Conservation (phyloP, 1,140 invertebrate genomes). For the Cardiocondyla obscurior region DNA sequence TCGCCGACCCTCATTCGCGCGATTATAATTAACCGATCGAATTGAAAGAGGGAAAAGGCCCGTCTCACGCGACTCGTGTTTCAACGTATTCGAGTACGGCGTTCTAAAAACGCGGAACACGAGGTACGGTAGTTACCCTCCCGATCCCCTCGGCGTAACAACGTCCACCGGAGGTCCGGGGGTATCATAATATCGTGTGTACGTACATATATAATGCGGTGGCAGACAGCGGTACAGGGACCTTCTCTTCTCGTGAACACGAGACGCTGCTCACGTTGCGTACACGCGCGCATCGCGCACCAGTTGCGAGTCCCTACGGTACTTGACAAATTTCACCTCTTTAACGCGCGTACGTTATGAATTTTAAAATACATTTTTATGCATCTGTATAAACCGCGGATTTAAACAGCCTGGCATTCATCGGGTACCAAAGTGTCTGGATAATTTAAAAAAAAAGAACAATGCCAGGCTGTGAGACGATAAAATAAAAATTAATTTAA, state of each 20-base stretch:
- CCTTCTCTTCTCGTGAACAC: constrained; percentile 68
- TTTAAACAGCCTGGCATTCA: neutral
- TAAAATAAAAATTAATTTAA: neutral
- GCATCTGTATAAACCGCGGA: neutral
- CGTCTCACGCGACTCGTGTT: constrained; percentile 66
- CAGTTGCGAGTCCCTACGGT: neutral
- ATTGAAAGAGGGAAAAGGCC: constrained; percentile 63
- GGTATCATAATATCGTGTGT: constrained; percentile 70
- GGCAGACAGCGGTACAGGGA: constrained; percentile 69
- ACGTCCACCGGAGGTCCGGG: constrained; percentile 54
- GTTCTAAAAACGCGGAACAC: constrained; percentile 64
- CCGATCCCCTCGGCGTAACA: constrained; percentile 62
- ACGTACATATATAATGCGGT: constrained; percentile 69
- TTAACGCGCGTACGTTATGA: neutral
- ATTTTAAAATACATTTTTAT: neutral
- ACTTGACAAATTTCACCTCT: neutral
- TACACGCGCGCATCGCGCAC: constrained; percentile 3
- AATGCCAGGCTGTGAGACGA: neutral
- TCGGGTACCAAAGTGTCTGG: neutral
- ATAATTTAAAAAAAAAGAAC: neutral
- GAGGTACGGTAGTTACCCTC: constrained; percentile 66
- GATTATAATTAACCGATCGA: constrained; percentile 64
- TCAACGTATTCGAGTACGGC: constrained; percentile 46
- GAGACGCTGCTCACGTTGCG: constrained; percentile 53
- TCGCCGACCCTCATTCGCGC: constrained; percentile 6